Base-by-base conservation (phyloP, 2,113 vertebrate genomes). In the Eulemur macaco region DNA sequence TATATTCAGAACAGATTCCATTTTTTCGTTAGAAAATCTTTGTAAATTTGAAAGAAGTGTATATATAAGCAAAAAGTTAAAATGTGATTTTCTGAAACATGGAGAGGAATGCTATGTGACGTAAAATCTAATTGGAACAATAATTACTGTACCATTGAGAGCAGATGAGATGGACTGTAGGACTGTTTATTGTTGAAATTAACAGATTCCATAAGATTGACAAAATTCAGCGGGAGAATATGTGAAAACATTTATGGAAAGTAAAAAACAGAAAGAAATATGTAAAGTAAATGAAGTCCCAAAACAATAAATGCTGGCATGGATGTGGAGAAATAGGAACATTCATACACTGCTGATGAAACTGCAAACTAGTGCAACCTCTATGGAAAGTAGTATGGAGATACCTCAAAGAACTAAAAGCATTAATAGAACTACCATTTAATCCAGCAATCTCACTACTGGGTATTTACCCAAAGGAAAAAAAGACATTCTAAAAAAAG, bases 41-140 rank as follows among this genome's bases (percentile, higher is more conserved):
- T 63, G 50, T 76, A 83, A 83, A 87, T 94, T 90, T 84, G 66
- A 89, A 94, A 89, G 60, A 82, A 86, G 85, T 89, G 23, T 71
- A 89, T 50, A 50, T 88, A 71, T 82, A 82, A 86, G 34, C 68
- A 82, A 94, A 91, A 96, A 39, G 63, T 47, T 95, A 63, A 82
- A 90, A 82, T 82, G 15, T 42, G 37, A 93, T 82, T 92, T 77
- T 81, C 58, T 95, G 87, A 95, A 90, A 78, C 74, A 94, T 20
- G 14, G 34, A 60, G 78, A 87, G 50, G 47, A 86, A 82, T 71
- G 71, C 47, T 77, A 81, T 69, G 60, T 52, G 20, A 56, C 73
- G 47, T 89, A 76, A 94, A 86, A 92, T 86, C 23, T 52, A 66
- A 94, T 94, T 60, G 56, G 39, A 88, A 82, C 18, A 60, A 47